Base-by-base conservation (phyloP, 1,140 invertebrate genomes). In the Drosophila bocki region DNA sequence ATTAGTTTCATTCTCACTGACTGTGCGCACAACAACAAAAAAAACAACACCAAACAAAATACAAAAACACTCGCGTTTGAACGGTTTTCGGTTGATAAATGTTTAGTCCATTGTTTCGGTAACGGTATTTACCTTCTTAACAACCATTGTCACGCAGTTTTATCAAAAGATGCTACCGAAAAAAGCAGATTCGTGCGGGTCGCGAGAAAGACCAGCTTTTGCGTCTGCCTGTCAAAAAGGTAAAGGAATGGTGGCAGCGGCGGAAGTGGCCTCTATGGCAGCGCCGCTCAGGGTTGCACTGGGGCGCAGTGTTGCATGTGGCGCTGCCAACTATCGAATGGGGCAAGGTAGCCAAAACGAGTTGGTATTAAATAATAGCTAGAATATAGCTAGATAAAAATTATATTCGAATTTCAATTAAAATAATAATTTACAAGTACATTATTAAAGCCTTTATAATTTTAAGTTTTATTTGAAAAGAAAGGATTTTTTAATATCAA, bases 201-300 rank as follows among this genome's bases (percentile, higher is more conserved):
- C 68, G 74, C 63, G 81, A 68, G 50, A 87, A 90, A 91, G 87
- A 91, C 83, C 91, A 86, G 91, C 91, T 88, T 63, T 90, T 80
- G 75, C 76, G 78, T 92, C 91, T 90, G 87, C 91, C 76, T 78
- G 91, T 92, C 91, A 91, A 87, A 92, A 92, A 92, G 91, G 91
- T 91, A 92, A 92, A 91, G 91, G 82, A 91, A 80, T 86, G 65
- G 83, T 69, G 74, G 33, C 65, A 84, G 72, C 84, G 75, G 58
- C 91, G 91, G 91, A 91, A 92, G 82, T 78, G 11, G 61, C 41
- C 35, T 45, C 39, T 53, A 76, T 91, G 83, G 85, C 80, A 81
- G 37, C 48, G 12, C 32, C n/a, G 39, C 76, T 7, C 51, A 84
- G 62, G 75, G 47, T 77, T 82, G 86, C 74, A 75, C 68, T 41